Percentiles rank a stretch among this genome's conserved stretches.
Conservation (phyloP, 2,797 vertebrate genomes). For the Schizothorax lantsangensis region DNA sequence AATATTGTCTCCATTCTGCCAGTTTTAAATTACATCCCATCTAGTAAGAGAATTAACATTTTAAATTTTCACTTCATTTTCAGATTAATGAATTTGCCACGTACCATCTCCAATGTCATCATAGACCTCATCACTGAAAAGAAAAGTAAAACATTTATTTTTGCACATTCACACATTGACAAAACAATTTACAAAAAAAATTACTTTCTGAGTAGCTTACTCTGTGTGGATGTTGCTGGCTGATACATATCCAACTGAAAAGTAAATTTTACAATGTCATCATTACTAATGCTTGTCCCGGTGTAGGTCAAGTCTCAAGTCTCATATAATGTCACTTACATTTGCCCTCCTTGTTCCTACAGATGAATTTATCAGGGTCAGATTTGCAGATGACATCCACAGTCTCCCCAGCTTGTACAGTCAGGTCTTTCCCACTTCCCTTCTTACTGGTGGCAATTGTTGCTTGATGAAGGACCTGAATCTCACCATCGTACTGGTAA, state of each 20-base stretch:
- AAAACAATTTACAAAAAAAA: neutral
- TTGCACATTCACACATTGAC: neutral
- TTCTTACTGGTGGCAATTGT: constrained; percentile 79
- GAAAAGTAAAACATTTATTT: constrained; percentile 16
- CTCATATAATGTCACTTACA: constrained; percentile 79
- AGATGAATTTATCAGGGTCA: constrained; percentile 85
- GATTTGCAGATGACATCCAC: constrained; percentile 87
- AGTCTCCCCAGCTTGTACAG: constrained; percentile 84
- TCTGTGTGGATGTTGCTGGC: constrained; percentile 76
- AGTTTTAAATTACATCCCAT: neutral
- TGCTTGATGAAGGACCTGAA: constrained; percentile 84
- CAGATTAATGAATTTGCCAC: constrained; percentile 55
- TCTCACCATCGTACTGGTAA: constrained; percentile 89
- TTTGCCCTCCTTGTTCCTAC: constrained; percentile 92
- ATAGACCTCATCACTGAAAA: constrained; percentile 90
- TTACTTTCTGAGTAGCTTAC: constrained; percentile 79
- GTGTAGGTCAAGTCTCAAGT: constrained; percentile 22
- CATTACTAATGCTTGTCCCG: neutral
- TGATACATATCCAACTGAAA: constrained; percentile 90
- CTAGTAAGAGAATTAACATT: neutral
- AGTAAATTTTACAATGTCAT: constrained; percentile 32
- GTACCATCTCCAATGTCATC: constrained; percentile 92
- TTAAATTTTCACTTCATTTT: neutral
- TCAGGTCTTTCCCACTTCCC: constrained; percentile 84
- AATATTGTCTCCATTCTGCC: neutral